phyloP scores from a whole-genome alignment of 1,140 invertebrate species.

The Conus ventricosus region DNA sequence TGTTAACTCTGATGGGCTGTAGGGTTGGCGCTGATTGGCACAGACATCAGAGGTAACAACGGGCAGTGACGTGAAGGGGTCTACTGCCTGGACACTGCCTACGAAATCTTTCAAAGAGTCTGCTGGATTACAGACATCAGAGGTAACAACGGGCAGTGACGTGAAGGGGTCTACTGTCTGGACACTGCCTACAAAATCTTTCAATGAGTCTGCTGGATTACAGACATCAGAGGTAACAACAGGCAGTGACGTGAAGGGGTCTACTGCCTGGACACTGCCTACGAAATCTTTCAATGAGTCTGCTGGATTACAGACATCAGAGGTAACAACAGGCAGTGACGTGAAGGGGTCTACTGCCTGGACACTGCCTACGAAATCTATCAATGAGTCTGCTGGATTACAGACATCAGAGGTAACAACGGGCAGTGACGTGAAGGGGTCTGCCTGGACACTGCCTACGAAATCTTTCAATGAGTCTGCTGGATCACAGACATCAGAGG shows the following conservation, averaged over 20 bases:
- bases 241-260: not conserved
- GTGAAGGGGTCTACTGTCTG: not conserved
- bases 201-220: too few relatives aligned
- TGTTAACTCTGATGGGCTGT: too few relatives aligned
- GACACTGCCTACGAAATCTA: not conserved
- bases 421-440: too few relatives aligned
- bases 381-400: too few relatives aligned
- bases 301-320: not conserved
- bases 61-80: not conserved
- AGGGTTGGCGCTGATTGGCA: too few relatives aligned
- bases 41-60: not conserved
- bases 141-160: not conserved
- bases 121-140: not conserved
- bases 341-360: not conserved
- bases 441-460: too few relatives aligned
- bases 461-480: too few relatives aligned
- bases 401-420: too few relatives aligned
- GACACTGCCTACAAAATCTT: not conserved
- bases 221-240: not conserved
- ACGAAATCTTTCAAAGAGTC: not conserved
- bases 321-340: not conserved
- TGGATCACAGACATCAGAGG: too few relatives aligned
- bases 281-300: not conserved
- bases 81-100: not conserved
- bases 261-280: not conserved